Conservation (phyloP, 1,140 invertebrate genomes). For the Drosophila kanapiae region DNA sequence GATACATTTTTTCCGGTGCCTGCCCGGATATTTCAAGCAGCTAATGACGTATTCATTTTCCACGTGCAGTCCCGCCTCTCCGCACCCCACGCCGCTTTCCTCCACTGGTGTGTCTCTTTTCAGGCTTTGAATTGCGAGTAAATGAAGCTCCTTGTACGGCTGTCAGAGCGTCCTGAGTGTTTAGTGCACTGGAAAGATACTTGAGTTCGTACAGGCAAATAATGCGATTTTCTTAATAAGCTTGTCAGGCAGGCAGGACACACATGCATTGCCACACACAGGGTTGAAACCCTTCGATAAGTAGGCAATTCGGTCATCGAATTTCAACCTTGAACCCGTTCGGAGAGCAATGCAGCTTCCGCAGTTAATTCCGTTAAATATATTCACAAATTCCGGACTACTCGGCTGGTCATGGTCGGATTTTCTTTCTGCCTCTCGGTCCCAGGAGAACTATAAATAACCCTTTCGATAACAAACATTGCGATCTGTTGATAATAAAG, state of each 20-base stretch:
- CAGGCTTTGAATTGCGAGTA: conserved; percentile 67
- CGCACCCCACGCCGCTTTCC: not conserved
- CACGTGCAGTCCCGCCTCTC: conserved; percentile 26
- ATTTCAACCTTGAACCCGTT: conserved; percentile 67
- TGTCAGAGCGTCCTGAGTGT: conserved; percentile 53
- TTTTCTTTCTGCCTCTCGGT: conserved; percentile 30
- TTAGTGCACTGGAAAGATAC: conserved; percentile 71
- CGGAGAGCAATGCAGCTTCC: conserved; percentile 18
- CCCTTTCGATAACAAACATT: conserved; percentile 84
- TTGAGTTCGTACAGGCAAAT: conserved; percentile 69
- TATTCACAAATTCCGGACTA: conserved; percentile 58
- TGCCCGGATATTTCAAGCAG: conserved; percentile 73
- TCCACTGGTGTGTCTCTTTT: conserved; percentile 26
- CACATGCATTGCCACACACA: conserved; percentile 9
- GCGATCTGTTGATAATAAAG: conserved; percentile 84
- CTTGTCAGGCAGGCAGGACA: conserved; percentile 26
- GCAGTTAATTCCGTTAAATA: conserved; percentile 64
- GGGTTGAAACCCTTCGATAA: conserved; percentile 16
- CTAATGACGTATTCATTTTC: conserved; percentile 80
- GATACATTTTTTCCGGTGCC: conserved; percentile 5
- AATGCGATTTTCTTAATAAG: conserved; percentile 80
- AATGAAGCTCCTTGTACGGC: conserved; percentile 70
- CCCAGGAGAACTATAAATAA: conserved; percentile 80
- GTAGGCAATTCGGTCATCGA: conserved; percentile 61
- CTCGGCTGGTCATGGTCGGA: not conserved